Conservation (phyloP, 2,888 invertebrate genomes). For the Creontiades dilutus region DNA sequence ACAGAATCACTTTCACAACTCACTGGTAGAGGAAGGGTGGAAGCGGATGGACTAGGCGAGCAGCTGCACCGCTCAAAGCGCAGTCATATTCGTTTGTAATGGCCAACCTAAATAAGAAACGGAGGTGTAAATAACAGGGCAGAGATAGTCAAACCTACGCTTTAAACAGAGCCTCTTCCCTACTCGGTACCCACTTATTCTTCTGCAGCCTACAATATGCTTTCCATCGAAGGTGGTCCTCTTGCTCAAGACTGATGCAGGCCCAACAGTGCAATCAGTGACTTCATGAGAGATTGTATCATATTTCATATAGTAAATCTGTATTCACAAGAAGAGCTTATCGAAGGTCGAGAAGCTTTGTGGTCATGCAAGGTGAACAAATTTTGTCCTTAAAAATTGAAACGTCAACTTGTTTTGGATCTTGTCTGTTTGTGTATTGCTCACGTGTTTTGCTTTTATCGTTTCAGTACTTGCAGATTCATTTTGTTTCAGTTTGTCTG, state of each 20-base stretch:
- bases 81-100: neutral
- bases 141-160: conserved; percentile 25
- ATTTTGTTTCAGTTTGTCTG: too few species aligned
- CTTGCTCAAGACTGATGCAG: neutral
- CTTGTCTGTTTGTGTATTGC: too few species aligned
- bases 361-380: too few species aligned
- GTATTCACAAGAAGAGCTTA: too few species aligned
- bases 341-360: too few species aligned
- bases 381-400: too few species aligned
- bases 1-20: too few species aligned
- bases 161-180: neutral
- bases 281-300: too few species aligned
- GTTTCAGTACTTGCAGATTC: too few species aligned
- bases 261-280: neutral
- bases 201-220: neutral
- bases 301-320: too few species aligned
- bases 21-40: neutral
- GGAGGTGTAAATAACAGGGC: conserved; percentile 18
- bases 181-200: conserved; percentile 1
- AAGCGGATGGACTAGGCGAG: neutral
- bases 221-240: neutral
- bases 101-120: neutral
- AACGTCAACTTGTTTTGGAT: too few species aligned
- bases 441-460: too few species aligned
- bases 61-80: neutral